Conservation (phyloP, 2,797 vertebrate genomes). For the Leptatherina wallacei region DNA sequence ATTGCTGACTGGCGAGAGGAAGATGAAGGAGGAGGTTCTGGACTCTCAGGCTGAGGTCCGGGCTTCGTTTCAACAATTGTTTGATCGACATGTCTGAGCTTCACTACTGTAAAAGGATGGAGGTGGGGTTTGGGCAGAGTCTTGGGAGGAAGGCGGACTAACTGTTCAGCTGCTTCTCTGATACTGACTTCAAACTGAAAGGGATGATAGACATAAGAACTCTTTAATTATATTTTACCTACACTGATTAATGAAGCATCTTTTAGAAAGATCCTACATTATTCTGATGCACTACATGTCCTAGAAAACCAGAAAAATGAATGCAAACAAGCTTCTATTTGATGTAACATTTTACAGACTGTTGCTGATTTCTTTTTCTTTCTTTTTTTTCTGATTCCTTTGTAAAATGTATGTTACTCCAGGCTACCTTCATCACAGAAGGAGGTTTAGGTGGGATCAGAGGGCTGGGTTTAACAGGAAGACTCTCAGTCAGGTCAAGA, state of each 20-base stretch:
- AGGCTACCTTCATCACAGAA: slow-evolving; percentile 88
- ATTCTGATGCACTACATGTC: too few relatives aligned
- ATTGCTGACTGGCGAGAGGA: slow-evolving; percentile 85
- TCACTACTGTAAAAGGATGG: slow-evolving; percentile 77
- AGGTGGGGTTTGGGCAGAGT: slow-evolving; percentile 69
- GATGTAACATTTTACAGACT: slow-evolving; percentile 6
- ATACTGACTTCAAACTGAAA: slow-evolving; percentile 86
- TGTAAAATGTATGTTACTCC: slow-evolving; percentile 6
- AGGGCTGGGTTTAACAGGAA: slow-evolving; percentile 82
- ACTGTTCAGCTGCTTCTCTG: slow-evolving; percentile 83
- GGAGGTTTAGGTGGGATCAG: slow-evolving; percentile 78
- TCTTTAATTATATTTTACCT: slow-evolving; percentile 22
- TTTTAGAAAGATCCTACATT: background rate
- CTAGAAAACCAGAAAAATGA: background rate
- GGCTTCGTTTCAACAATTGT: slow-evolving; percentile 72
- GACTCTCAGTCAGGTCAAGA: slow-evolving; percentile 78
- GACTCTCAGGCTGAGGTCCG: slow-evolving; percentile 75
- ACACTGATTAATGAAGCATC: slow-evolving; percentile 7
- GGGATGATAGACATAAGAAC: slow-evolving; percentile 82
- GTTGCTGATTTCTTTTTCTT: background rate
- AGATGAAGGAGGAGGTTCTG: slow-evolving; percentile 75
- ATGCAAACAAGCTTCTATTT: background rate
- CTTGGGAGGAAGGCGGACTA: slow-evolving; percentile 78
- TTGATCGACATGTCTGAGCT: slow-evolving; percentile 83
- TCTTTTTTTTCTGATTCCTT: background rate